Conservation (phyloP, 2,888 invertebrate species). For the Chironomus riparius region DNA sequence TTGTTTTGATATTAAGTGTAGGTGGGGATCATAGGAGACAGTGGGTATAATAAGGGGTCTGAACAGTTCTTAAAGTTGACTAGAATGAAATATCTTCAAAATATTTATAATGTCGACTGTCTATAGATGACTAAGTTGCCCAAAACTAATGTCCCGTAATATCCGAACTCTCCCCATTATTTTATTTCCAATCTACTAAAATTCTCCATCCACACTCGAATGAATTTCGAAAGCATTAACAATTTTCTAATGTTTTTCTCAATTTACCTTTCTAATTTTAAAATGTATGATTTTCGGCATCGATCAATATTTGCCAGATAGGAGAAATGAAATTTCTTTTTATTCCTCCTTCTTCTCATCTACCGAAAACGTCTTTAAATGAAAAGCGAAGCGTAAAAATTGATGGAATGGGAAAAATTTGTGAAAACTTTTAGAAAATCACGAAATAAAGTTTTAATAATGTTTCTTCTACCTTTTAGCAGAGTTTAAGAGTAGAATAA, state of each 20-base stretch:
- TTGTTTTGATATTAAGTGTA: too few species aligned
- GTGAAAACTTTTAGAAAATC: background rate
- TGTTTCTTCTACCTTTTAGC: background rate
- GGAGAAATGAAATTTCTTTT: background rate
- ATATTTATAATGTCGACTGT: too few species aligned
- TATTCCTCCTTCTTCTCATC: background rate
- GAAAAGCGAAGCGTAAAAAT: background rate
- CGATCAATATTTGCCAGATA: background rate
- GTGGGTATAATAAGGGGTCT: too few species aligned
- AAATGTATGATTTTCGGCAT: background rate
- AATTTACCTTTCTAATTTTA: background rate
- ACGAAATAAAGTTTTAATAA: slow-evolving; percentile 2
- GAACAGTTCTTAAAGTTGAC: too few species aligned
- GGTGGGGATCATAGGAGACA: too few species aligned
- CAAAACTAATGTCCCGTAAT: too few species aligned
- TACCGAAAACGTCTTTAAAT: background rate
- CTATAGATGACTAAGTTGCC: too few species aligned
- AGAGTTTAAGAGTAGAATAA: background rate
- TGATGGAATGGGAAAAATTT: too few species aligned
- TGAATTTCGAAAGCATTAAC: background rate
- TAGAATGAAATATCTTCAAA: too few species aligned
- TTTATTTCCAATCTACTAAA: background rate
- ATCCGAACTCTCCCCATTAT: background rate
- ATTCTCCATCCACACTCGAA: background rate
- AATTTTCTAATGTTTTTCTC: background rate